Base-by-base conservation (phyloP, 1,140 invertebrate species). In the Lepidostoma basale region DNA sequence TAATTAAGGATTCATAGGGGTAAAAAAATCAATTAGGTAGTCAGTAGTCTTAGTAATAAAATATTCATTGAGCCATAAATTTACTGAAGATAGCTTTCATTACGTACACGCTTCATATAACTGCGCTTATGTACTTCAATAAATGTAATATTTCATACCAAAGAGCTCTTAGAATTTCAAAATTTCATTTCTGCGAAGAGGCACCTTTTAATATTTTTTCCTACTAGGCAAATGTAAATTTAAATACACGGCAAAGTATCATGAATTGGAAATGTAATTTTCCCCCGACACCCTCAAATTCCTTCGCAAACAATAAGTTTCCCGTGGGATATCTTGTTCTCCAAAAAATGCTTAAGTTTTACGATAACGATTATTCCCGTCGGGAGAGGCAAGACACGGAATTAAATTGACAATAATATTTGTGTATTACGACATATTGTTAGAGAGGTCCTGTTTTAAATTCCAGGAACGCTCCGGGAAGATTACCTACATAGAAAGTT, bases 221-320 rank as follows among this genome's bases (percentile, higher is more conserved):
- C 9, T 56, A n/a, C n/a, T 36, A 33, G 18, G 52, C 22, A 56
- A 56, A n/a, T 39, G 30, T 16, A 56, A 54, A 56, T 56, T 56
- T 56, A 56, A 56, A 56, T 36, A 56, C 28, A 18, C 52, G 36
- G 16, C 28, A 54, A 45, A 40, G 39, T 67, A 67, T 67, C 68
- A 73, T 73, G 72, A 73, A 73, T 73, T 73, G 72, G 72, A 73
- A 73, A 73, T 73, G 72, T 73, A 73, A 73, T 73, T 73, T 73
- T 73, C 63, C 56, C 44, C 59, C 52, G 54, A 56, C 71, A 62
- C 33, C 63, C 42, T 44, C 54, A 69, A 73, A 73, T 72, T 72
- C 56, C 66, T 54, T 64, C 67, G 47, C 65, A 72, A 73, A 73
- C 67, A 69, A 73, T 73, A 69, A 67, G 52, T 67, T 70, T 49